phyloP scores from a whole-genome alignment of 2,797 vertebrate genomes.

The Spinus pinus region DNA sequence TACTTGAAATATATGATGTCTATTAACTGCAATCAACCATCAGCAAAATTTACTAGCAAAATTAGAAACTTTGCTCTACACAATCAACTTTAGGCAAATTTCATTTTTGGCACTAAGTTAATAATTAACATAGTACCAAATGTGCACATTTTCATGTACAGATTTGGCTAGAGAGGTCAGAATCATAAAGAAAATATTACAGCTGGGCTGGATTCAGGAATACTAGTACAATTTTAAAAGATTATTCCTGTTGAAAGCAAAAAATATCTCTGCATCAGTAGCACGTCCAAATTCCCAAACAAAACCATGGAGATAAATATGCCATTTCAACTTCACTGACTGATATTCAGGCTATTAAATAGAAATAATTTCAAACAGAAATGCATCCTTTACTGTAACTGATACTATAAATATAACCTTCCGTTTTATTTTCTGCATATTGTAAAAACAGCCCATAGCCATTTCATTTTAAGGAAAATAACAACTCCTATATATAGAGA shows the following conservation, averaged over 20 bases:
- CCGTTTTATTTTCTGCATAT: not conserved
- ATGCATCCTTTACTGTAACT: not conserved
- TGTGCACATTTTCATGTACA: not conserved
- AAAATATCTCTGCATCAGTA: not conserved
- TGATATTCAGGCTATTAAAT: not conserved
- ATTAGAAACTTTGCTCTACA: not conserved
- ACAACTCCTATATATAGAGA: not conserved
- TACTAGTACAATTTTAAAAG: not conserved
- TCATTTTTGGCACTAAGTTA: not conserved
- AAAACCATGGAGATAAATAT: not conserved
- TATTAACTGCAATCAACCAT: not conserved
- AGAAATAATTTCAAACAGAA: slow-evolving; percentile 18
- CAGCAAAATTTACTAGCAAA: not conserved
- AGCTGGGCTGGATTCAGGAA: not conserved
- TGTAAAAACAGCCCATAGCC: not conserved
- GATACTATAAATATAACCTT: not conserved
- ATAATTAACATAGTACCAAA: not conserved
- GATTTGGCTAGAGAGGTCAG: not conserved
- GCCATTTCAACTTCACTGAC: not conserved
- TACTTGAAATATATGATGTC: not conserved
- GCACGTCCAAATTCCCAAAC: not conserved
- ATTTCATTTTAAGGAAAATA: not conserved
- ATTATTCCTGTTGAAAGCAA: not conserved
- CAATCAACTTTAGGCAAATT: not conserved
- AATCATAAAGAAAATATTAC: not conserved